phyloP scores from a whole-genome alignment of 2,888 invertebrate genomes.

The Megastigmus dorsalis region DNA sequence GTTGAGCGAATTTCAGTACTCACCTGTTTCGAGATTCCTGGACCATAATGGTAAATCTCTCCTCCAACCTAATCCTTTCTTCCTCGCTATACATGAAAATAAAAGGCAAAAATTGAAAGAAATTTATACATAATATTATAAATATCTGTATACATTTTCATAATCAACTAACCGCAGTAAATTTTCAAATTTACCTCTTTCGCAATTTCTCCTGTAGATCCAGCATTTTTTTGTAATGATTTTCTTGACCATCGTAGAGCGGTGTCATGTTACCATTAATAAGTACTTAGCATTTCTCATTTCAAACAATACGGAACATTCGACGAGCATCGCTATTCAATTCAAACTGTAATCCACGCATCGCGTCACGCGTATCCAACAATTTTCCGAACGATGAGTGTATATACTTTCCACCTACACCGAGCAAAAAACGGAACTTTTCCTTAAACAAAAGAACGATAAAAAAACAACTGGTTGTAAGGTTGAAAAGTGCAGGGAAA shows the following conservation, averaged over 20 bases:
- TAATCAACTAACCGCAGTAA: slow-evolving; percentile 31
- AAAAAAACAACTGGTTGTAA: too few species aligned
- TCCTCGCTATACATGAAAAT: slow-evolving; percentile 69
- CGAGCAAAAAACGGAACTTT: too few species aligned
- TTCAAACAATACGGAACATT: too few species aligned
- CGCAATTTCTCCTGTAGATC: slow-evolving; percentile 70
- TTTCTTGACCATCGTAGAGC: slow-evolving; percentile 60
- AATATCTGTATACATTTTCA: neutral
- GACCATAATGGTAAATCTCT: slow-evolving; percentile 66
- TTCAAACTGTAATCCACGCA: too few species aligned
- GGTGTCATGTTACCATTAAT: slow-evolving; percentile 59
- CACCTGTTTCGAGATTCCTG: slow-evolving; percentile 69
- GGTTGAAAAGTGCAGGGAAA: too few species aligned
- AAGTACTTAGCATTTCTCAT: too few species aligned
- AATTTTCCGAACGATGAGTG: too few species aligned
- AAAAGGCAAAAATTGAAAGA: slow-evolving; percentile 40
- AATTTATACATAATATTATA: slow-evolving; percentile 7
- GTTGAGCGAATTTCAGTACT: neutral
- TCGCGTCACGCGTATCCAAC: too few species aligned
- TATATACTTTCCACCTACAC: too few species aligned
- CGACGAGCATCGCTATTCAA: too few species aligned
- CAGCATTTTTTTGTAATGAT: slow-evolving; percentile 69
- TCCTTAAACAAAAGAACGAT: neutral
- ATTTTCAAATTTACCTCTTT: slow-evolving; percentile 61
- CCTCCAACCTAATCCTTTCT: slow-evolving; percentile 69